Base-by-base conservation (phyloP, 35 echinoderm and acorn worm genomes). In the Lytechinus variegatus region DNA sequence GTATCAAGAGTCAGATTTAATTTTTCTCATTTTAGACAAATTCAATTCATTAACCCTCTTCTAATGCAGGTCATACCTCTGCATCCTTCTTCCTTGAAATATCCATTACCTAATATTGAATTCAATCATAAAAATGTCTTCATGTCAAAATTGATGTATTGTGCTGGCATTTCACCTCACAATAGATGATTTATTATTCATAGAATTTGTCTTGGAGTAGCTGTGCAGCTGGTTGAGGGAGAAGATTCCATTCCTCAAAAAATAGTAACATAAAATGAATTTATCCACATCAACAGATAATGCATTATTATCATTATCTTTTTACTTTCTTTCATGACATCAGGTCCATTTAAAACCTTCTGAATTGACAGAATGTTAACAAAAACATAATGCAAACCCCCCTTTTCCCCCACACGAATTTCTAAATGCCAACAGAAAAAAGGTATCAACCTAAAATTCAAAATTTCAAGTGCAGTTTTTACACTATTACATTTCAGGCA, bases 81-180 rank as follows among this genome's bases (percentile, higher is more conserved):
- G 66, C 19, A 79, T 79, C 66, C 66, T 79, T 79, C 66, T 24
- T 5, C 66, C n/a, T 79, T 79, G 66, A 79, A 79, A 79, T 79
- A 79, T 79, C 66, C 66, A 79, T 79, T 79, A 79, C 66, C 66
- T 79, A 79, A 79, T 79, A 79, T 79, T 19, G 24, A 79, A 79
- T 79, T 79, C 66, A 79, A 79, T 79, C 66, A 79, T 24, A 79
- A 79, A 79, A 79, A 79, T 79, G 66, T 79, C 66, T 79, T 79
- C 66, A 79, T n/a, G 66, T 79, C 66, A 79, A 79, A 79, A 79
- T n/a, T 79, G 66, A 79, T 79, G 66, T 79, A 79, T 79, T 79
- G 66, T 79, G n/a, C n/a, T n/a, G 66, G 66, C 66, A 79, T 79
- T 79, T 79, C 19, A 79, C 66, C 66, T 24, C 66, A 79, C 16